phyloP scores from a whole-genome alignment of 2,113 vertebrate genomes.

The Gopherus evgoodei region DNA sequence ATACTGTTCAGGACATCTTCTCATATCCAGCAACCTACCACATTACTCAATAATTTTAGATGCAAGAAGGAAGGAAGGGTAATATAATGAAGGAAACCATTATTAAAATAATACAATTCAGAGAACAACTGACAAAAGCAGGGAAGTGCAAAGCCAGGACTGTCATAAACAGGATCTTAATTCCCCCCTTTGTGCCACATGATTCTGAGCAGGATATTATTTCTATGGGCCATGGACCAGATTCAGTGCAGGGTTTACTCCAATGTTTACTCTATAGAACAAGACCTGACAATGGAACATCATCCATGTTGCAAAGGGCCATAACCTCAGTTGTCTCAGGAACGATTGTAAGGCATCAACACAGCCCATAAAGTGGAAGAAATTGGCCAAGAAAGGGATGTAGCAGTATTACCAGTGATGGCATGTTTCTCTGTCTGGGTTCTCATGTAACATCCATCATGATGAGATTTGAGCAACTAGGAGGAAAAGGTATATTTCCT shows the following conservation, averaged over 20 bases:
- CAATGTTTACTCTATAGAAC: not conserved
- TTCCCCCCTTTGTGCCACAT: not conserved
- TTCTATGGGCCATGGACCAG: not conserved
- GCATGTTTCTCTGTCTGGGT: not conserved
- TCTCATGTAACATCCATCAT: not conserved
- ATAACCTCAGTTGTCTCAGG: not conserved
- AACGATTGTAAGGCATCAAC: not conserved
- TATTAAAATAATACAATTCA: conserved; percentile 41
- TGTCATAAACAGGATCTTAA: not conserved
- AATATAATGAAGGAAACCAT: conserved; percentile 63
- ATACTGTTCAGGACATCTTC: conserved; percentile 51
- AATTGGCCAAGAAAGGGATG: no score
- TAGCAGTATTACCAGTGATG: not conserved
- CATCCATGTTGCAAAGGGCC: not conserved
- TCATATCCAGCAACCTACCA: conserved; percentile 21
- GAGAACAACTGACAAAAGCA: not conserved
- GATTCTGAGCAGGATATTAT: not conserved
- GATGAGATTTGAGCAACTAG: not conserved
- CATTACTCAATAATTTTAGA: conserved; percentile 51
- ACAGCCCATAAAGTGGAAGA: not conserved
- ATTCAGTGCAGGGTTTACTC: not conserved
- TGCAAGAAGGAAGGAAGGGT: conserved; percentile 29
- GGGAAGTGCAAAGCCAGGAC: not conserved
- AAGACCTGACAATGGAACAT: not conserved
- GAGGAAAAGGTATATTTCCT: not conserved